Conservation (phyloP, 2,888 invertebrate species). For the Pristionchus fissidentatus region DNA sequence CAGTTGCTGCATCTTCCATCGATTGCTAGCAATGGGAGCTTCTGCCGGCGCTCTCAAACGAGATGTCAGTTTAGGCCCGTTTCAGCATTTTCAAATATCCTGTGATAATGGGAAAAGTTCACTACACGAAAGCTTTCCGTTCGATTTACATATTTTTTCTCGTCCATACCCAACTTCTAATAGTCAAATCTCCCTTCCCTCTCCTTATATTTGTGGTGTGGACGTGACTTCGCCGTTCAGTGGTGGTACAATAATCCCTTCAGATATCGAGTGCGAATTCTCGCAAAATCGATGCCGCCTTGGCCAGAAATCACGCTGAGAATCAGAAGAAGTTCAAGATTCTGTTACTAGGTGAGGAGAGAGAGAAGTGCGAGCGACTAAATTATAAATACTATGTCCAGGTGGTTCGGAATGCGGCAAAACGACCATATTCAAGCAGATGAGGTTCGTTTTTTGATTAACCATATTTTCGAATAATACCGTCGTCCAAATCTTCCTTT, state of each 20-base stretch:
- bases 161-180: too few species aligned
- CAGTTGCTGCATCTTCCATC: not conserved
- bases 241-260: not conserved
- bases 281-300: conserved; percentile 59
- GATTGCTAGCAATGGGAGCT: conserved; percentile 37
- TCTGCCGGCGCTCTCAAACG: conserved; percentile 29
- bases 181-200: too few species aligned
- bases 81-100: too few species aligned
- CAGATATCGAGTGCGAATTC: conserved; percentile 50
- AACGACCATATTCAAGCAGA: conserved; percentile 67
- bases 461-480: too few species aligned
- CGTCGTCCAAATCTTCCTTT: too few species aligned
- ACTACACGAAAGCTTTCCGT: not conserved
- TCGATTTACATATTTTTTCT: too few species aligned
- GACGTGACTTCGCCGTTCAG: not conserved
- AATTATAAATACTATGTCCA: conserved; percentile 18
- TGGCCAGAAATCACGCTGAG: conserved; percentile 60
- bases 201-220: not conserved
- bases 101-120: too few species aligned
- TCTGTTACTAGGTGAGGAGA: conserved; percentile 57
- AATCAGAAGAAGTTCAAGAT: conserved; percentile 63
- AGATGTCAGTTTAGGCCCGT: conserved; percentile 10
- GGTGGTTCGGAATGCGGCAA: conserved; percentile 64
- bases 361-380: too few species aligned
- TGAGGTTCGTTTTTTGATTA: conserved; percentile 59